Evolutionary conservation across 2,113 vertebrate species (phyloP).

Genomic region (Conger conger): DNA sequence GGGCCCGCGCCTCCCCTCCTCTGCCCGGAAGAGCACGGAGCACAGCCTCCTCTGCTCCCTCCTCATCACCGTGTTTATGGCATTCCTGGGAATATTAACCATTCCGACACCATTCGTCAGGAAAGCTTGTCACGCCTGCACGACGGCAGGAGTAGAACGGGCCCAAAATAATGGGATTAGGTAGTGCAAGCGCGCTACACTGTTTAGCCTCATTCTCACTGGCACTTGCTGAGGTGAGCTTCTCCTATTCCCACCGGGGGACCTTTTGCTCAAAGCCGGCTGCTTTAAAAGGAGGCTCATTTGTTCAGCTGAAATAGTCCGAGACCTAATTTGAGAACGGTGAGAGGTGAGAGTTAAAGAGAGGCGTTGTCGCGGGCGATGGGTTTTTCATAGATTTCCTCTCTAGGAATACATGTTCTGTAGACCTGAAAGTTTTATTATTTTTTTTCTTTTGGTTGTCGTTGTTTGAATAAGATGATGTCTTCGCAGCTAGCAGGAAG

Average conservation of each 20-base stretch:
- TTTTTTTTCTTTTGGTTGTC: not conserved
- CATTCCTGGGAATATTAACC: conserved; percentile 32
- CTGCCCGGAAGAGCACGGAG: not conserved
- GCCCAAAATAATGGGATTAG: conserved; percentile 11
- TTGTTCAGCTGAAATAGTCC: conserved; percentile 30
- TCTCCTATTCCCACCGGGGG: conserved; percentile 16
- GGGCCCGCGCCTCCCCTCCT: conserved; percentile 26
- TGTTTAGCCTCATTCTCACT: conserved; percentile 15
- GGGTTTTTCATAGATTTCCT: conserved; percentile 24
- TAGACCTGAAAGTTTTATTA: conserved; percentile 17
- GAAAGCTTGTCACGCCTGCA: conserved; percentile 16
- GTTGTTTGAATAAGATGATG: conserved; percentile 28
- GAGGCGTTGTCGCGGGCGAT: conserved; percentile 23
- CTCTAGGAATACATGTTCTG: conserved; percentile 20
- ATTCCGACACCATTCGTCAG: conserved; percentile 3
- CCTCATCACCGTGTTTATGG: conserved; percentile 7
- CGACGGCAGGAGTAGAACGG: not conserved
- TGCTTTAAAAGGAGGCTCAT: conserved; percentile 21
- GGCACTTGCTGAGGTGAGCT: conserved; percentile 1
- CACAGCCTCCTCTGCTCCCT: not conserved
- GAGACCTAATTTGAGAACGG: conserved; percentile 49
- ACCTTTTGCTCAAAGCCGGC: conserved; percentile 18
- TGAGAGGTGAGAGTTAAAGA: conserved; percentile 31
- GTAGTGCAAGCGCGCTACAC: not conserved
- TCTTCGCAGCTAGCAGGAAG: not conserved